These are phyloP conservation scores for Sylvicola fuscatus DNA, from an alignment of 2,888 invertebrate genomes.

Conservation along the genomic window DNA sequence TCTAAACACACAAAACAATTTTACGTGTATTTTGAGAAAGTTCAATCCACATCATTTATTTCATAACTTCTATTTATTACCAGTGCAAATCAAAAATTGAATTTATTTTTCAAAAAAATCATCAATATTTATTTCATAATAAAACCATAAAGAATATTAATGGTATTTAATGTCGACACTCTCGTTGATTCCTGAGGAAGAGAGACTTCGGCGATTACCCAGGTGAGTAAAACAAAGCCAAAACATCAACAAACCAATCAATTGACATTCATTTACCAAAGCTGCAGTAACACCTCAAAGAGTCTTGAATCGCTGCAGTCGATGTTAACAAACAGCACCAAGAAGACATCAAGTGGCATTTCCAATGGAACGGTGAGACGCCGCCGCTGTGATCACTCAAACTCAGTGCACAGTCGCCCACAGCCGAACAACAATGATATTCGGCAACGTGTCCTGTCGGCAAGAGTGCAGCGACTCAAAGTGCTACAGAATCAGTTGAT, in stretches of 20 bases:
- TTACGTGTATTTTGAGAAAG: no score
- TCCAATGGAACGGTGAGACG: constrained; percentile 11
- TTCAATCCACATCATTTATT: no score
- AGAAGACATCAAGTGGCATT: constrained; percentile 10
- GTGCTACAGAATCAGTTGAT: constrained; percentile 60
- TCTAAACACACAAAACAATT: no score
- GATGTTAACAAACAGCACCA: constrained; percentile 16
- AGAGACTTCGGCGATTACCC: not conserved
- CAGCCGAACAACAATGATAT: constrained; percentile 16
- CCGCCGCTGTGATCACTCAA: constrained; percentile 13
- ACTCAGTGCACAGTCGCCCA: not conserved
- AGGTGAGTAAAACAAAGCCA: no score
- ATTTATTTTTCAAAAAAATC: no score
- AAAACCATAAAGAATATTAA: not conserved
- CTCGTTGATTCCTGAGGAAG: not conserved
- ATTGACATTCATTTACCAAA: no score
- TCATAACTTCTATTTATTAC: no score
- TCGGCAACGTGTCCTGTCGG: constrained; percentile 49
- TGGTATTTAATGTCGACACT: not conserved
- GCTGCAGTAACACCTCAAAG: constrained; percentile 18
- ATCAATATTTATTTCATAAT: no score
- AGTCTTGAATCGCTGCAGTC: constrained; percentile 18
- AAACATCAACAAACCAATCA: no score
- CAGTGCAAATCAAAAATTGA: no score
- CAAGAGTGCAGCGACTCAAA: constrained; percentile 51